Percentiles rank a stretch among this genome's conserved stretches.
phyloP scores from a whole-genome alignment of 2,888 invertebrate species.

The Pheosia gnoma region DNA sequence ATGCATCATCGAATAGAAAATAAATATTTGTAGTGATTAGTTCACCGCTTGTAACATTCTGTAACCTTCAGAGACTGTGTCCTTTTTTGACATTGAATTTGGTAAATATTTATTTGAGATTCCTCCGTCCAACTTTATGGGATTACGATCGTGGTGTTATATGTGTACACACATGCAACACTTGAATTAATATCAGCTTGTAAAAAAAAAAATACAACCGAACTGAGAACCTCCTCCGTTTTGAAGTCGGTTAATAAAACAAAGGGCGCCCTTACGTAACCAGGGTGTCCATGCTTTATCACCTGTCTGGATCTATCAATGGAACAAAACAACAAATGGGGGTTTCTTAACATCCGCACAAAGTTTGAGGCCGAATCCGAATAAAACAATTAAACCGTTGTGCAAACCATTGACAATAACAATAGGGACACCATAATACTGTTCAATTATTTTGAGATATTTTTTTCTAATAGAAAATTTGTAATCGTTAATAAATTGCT shows the following conservation, averaged over 20 bases:
- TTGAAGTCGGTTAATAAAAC: too few species aligned
- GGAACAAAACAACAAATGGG: slow-evolving; percentile 32
- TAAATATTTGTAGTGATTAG: too few species aligned
- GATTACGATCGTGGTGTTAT: too few species aligned
- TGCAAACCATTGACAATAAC: slow-evolving; percentile 54
- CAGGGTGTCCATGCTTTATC: slow-evolving; percentile 40
- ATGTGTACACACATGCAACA: not conserved
- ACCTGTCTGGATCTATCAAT: slow-evolving; percentile 22
- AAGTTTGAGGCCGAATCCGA: slow-evolving; percentile 42
- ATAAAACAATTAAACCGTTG: slow-evolving; percentile 59
- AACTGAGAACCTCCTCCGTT: too few species aligned
- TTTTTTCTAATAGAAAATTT: slow-evolving; percentile 2
- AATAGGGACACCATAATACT: slow-evolving; percentile 35
- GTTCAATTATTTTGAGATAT: slow-evolving; percentile 26
- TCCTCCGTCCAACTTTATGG: not conserved
- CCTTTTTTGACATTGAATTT: too few species aligned
- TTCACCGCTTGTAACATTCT: too few species aligned
- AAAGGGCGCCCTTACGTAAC: slow-evolving; percentile 33
- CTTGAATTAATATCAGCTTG: not conserved
- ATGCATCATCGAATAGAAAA: too few species aligned
- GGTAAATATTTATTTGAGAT: not conserved
- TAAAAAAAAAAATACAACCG: too few species aligned
- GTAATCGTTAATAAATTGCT: too few species aligned
- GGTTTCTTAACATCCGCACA: slow-evolving; percentile 42
- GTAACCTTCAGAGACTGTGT: too few species aligned